phyloP scores from a whole-genome alignment of 2,888 invertebrate genomes.

The Catocala sponsa region DNA sequence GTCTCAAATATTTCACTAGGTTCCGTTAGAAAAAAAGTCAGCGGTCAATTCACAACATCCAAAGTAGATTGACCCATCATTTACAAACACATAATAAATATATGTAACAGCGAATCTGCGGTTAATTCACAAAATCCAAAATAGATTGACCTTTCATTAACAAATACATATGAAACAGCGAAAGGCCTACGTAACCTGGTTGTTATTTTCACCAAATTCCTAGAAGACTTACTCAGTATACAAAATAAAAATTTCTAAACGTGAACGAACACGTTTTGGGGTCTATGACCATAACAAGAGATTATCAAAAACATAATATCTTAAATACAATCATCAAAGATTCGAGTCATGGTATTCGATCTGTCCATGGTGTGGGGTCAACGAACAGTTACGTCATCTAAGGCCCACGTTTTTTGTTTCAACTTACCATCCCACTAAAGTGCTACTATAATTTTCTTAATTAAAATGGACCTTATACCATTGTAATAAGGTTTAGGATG shows the following conservation, averaged over 20 bases:
- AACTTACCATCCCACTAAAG: constrained; percentile 16
- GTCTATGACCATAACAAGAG: constrained; percentile 47
- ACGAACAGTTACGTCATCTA: constrained; percentile 79
- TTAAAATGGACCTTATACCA: constrained; percentile 5
- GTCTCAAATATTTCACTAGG: too few relatives aligned
- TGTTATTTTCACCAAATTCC: background rate
- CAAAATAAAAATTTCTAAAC: background rate
- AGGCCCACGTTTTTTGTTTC: constrained; percentile 47
- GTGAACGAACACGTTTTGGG: constrained; percentile 14
- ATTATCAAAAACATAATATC: constrained; percentile 43
- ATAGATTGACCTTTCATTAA: too few relatives aligned
- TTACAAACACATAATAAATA: too few relatives aligned
- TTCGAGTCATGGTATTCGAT: constrained; percentile 69
- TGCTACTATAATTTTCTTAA: constrained; percentile 7
- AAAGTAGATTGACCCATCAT: too few relatives aligned
- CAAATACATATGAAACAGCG: too few relatives aligned
- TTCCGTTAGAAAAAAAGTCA: too few relatives aligned
- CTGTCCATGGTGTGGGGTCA: constrained; percentile 70
- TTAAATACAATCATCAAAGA: constrained; percentile 56
- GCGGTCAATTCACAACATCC: too few relatives aligned
- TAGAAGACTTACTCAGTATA: background rate
- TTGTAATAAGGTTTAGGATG: background rate
- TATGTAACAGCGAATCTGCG: too few relatives aligned
- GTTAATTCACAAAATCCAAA: too few relatives aligned
- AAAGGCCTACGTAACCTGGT: background rate